Base-by-base conservation (phyloP, 2,888 invertebrate genomes). In the Empis stercorea region DNA sequence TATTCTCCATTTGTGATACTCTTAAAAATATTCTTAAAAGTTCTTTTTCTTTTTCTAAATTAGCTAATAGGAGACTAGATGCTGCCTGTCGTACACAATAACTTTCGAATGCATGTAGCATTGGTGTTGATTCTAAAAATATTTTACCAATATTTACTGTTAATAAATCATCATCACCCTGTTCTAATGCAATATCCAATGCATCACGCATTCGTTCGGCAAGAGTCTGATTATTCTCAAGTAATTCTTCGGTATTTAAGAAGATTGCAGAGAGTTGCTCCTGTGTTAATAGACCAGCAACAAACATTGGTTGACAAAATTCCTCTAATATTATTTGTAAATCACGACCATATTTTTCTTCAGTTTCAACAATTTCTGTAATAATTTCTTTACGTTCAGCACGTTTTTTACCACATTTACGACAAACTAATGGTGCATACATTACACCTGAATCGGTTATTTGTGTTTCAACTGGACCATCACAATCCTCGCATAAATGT, bases 1-100 rank as follows among this genome's bases (percentile, higher is more conserved):
- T 80, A 67, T 95, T 95, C 69, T 95, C 95, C 87, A 93, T 92
- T 74, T 95, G 95, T 34, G 94, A 94, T 49, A 94, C 95, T 65
- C 89, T 81, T 49, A 96, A 76, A 71, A 95, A 96, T 70, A 95
- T 92, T 66, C 92, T 76, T 56, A 95, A 73, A 48, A 95, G 76
- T 66, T 95, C 94, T 68, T 93, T 93, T 64, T 95, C 94, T 70
- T 92, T 91, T 72, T 94, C 93, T 49, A 94, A 74, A 64, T 89
- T 88, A 52, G 92, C 88, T 54, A 95, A 70, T 37, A 93, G 73
- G 46, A 92, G 72, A 53, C 91, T 89, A 32, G 94, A 92, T 43
- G 84, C 80, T 45, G 89, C 92, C 77, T 94, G 94, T 55, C 92
- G 80, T 32, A 94, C 86, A 67, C 95, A 95, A 66, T 95, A 96